Conservation (phyloP, 1,140 invertebrate genomes). For the Ostrea edulis region DNA sequence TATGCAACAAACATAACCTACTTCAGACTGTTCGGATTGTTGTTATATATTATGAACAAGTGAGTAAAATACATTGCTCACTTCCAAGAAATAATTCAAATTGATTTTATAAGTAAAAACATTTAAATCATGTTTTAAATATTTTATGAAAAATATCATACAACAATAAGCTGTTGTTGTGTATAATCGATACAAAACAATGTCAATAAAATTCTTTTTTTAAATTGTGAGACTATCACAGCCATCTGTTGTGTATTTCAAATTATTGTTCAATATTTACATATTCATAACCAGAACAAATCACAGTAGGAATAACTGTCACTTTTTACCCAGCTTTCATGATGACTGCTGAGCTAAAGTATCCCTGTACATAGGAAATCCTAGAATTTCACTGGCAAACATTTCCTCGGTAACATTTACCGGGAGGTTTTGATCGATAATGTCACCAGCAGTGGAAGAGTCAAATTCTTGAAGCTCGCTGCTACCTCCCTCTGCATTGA, state of each 20-base stretch:
- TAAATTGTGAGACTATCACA: neutral
- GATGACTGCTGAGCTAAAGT: slow-evolving; percentile 23
- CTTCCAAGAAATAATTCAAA: too few species aligned
- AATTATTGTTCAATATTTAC: neutral
- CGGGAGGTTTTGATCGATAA: slow-evolving; percentile 76
- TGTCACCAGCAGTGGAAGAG: slow-evolving; percentile 65
- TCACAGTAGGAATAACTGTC: neutral
- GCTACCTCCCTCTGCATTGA: slow-evolving; percentile 76
- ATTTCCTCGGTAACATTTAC: slow-evolving; percentile 73
- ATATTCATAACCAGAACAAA: neutral
- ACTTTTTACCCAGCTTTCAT: neutral
- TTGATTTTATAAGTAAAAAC: too few species aligned
- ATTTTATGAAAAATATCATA: neutral
- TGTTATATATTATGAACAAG: too few species aligned
- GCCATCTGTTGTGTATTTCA: neutral
- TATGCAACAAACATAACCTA: too few species aligned
- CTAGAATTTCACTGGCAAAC: slow-evolving; percentile 76
- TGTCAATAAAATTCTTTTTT: neutral
- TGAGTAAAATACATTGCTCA: too few species aligned
- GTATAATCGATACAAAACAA: too few species aligned
- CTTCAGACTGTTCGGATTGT: too few species aligned
- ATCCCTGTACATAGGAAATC: slow-evolving; percentile 71
- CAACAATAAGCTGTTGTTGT: neutral
- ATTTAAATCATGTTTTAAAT: neutral
- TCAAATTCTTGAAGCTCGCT: slow-evolving; percentile 76